Conservation (phyloP, 2,888 invertebrate species). For the Choreutis nemorana region DNA sequence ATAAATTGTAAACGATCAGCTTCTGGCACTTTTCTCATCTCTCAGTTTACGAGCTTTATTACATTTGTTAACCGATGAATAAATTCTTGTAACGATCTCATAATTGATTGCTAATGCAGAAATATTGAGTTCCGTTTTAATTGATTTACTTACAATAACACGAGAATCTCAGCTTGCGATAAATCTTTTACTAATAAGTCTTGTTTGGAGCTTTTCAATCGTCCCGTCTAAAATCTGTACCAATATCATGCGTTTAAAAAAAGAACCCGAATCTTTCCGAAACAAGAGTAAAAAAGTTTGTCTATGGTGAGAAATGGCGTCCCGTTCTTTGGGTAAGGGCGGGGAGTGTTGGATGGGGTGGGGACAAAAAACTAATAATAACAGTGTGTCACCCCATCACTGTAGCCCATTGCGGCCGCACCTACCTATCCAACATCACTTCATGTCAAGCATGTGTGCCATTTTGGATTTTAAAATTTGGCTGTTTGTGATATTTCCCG, state of each 20-base stretch:
- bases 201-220: too few species aligned
- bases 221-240: too few species aligned
- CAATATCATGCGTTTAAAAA: constrained; percentile 26
- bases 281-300: constrained; percentile 51
- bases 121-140: too few species aligned
- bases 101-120: too few species aligned
- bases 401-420: constrained; percentile 38
- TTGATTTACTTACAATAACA: too few species aligned
- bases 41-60: constrained; percentile 20
- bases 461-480: constrained; percentile 33
- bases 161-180: too few species aligned
- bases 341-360: constrained; percentile 33
- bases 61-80: constrained; percentile 19
- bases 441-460: constrained; percentile 39
- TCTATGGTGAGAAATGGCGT: constrained; percentile 51
- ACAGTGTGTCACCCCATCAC: constrained; percentile 44
- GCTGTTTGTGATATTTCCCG: too few species aligned
- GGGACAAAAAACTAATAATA: constrained; percentile 66
- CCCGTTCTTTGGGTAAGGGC: constrained; percentile 26
- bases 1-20: constrained; percentile 20
- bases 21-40: constrained; percentile 16
- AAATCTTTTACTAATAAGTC: too few species aligned
- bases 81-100: too few species aligned
- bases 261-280: too few species aligned
- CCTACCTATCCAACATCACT: constrained; percentile 39